Evolutionary conservation across 2,797 vertebrate species (phyloP), one percentile per base, ranked within the genome.

Genomic region (Dicrostonyx torquatus): DNA sequence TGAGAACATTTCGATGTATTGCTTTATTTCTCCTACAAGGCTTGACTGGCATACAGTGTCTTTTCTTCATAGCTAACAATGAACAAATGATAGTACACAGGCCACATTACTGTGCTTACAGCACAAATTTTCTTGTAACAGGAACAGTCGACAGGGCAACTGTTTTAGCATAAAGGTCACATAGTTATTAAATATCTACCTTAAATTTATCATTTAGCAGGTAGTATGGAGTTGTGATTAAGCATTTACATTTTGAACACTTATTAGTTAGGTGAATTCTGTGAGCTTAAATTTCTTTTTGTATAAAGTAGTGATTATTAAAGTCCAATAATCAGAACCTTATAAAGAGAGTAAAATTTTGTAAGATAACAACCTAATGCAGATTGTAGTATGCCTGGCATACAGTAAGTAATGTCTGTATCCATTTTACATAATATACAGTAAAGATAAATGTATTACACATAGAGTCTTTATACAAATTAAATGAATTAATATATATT

Each of bases 201-300:
- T 90, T 89, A 76, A 91, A 91, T 95, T 90, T 87, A 91, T 87
- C 89, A 26, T 94, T 95, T 87, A 83, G 17, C 43, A 70, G 34
- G 11, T 91, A 79, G 64, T 68, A 55, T 76, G 8, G 22, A 22
- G 13, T 73, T 64, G 13, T 95, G 50, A 24, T 37, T 91, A 84
- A 92, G 58, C 6, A 40, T 89, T 93, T 58, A 91, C 43, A 68
- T 91, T 93, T 87, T 89, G 86, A 89, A 53, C 12, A 53, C 24
- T 87, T 92, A 79, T 8, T 9, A 82, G 11, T 22, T 75, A 3
- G 66, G 1, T 94, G 68, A 76, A 17, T 43, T 85, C 31, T 50
- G 4, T 90, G 40, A 93, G 34, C 55, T 17, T 94, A 62, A 26
- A 26, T 95, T 92, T 95, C 29, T 29, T 90, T 68, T 66, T 91